Conservation (phyloP, 1,140 invertebrate genomes). For the Hydropsyche tenuis region DNA sequence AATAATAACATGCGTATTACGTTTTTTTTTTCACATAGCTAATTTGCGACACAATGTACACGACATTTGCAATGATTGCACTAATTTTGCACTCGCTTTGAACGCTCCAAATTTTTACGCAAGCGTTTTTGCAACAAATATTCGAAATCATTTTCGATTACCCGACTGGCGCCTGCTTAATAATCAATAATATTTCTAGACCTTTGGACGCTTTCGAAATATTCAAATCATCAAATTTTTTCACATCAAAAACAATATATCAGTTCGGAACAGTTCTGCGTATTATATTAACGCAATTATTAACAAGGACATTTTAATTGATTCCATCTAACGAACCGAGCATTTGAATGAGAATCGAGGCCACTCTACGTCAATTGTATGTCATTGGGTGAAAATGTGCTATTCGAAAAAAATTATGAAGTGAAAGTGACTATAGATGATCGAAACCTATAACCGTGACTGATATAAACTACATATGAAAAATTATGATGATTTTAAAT, state of each 20-base stretch:
- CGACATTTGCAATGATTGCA: no score
- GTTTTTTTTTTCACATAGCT: neutral
- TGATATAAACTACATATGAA: no score
- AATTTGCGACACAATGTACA: no score
- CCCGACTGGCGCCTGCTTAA: neutral
- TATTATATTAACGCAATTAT: constrained; percentile 1
- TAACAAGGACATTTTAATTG: neutral
- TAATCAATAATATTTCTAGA: constrained; percentile 14
- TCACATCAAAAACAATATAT: neutral
- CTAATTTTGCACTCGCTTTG: no score
- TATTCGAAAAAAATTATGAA: neutral
- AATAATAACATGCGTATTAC: no score
- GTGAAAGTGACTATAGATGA: constrained; percentile 14
- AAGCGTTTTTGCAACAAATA: no score
- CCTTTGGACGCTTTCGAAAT: neutral
- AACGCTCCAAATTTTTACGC: no score
- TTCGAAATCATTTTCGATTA: no score
- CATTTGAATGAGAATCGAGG: constrained; percentile 10
- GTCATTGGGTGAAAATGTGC: constrained; percentile 19
- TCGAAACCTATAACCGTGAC: neutral
- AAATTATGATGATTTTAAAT: no score
- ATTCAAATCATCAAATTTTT: neutral
- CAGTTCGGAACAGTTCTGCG: neutral
- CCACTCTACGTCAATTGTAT: constrained; percentile 23
- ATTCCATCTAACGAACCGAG: neutral